phyloP scores from a whole-genome alignment of 2,113 vertebrate genomes.

The Psilopogon haemacephalus region DNA sequence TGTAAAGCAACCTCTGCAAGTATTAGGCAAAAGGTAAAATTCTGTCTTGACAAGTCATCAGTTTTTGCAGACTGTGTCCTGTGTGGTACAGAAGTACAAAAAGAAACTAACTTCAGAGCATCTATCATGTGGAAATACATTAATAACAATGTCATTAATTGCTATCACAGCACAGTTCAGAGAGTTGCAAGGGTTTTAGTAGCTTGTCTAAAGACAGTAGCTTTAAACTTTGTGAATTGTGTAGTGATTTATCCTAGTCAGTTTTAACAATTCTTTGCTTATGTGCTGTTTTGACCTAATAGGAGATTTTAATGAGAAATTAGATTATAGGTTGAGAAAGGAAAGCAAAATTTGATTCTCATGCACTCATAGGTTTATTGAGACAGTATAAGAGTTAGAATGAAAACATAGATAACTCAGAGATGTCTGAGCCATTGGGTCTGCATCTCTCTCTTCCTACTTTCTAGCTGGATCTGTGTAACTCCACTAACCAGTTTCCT shows the following conservation, averaged over 20 bases:
- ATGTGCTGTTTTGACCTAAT: too few species aligned
- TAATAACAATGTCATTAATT: not conserved
- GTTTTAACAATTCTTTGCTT: not conserved
- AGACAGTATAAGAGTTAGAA: too few species aligned
- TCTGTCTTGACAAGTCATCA: not conserved
- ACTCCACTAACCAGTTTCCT: too few species aligned
- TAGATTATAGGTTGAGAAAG: too few species aligned
- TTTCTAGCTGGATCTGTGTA: too few species aligned
- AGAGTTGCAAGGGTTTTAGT: not conserved
- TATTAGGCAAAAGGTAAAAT: not conserved
- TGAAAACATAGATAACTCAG: too few species aligned
- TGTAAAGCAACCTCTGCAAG: not conserved
- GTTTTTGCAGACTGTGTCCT: not conserved
- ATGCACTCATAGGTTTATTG: too few species aligned
- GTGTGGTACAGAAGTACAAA: not conserved
- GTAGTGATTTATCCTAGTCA: not conserved
- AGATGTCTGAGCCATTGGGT: too few species aligned
- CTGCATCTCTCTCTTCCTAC: too few species aligned
- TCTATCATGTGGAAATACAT: not conserved
- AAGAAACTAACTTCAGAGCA: not conserved
- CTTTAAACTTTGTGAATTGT: not conserved
- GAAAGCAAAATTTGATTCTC: too few species aligned
- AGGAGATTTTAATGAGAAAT: too few species aligned
- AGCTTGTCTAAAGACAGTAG: not conserved
- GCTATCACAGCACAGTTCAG: not conserved